Percentiles rank a stretch among this genome's conserved stretches.
Evolutionary conservation across 2,113 vertebrate species (phyloP).

Genomic region (Panthera tigris): DNA sequence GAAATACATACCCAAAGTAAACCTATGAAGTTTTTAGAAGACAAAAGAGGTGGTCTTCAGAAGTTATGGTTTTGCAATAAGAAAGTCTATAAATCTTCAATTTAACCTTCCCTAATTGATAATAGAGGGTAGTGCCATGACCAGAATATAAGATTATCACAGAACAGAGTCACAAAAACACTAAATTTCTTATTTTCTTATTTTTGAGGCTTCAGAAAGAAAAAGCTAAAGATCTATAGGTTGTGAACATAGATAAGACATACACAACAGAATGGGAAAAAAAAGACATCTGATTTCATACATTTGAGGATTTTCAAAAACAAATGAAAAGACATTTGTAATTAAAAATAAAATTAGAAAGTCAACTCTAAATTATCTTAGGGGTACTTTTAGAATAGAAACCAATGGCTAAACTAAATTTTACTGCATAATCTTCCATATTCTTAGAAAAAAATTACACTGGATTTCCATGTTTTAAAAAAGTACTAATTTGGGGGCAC

Average conservation of each 20-base stretch:
- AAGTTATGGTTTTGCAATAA: neutral
- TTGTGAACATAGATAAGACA: neutral
- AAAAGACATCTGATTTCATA: neutral
- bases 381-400: neutral
- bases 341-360: conserved; percentile 7
- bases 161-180: neutral
- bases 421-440: neutral
- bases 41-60: neutral
- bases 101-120: neutral
- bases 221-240: neutral
- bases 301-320: neutral
- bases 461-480: neutral
- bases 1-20: neutral
- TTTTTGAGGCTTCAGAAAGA: neutral
- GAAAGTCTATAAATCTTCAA: neutral
- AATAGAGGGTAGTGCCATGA: neutral
- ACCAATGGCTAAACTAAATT: neutral
- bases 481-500: neutral
- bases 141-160: neutral
- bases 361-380: neutral
- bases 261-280: neutral
- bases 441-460: neutral
- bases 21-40: neutral
- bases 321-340: neutral
- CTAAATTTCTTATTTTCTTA: neutral